Base-by-base conservation (phyloP, 2,113 vertebrate genomes). In the Dissostichus mawsoni region DNA sequence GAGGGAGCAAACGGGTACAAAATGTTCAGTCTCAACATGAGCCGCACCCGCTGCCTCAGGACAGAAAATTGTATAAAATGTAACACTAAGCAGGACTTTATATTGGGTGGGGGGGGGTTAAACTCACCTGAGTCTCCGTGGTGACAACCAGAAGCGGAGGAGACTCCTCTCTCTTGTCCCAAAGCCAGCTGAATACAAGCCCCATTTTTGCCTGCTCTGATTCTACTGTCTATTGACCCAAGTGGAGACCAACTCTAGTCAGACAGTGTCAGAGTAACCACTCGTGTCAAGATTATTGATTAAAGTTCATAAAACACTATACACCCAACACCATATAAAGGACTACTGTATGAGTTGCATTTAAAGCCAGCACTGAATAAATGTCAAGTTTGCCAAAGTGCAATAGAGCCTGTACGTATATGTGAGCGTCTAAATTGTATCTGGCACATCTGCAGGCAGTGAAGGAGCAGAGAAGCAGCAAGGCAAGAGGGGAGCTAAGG, bases 171-270 rank as follows among this genome's bases (percentile, higher is more conserved):
- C 36, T 62, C 16, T 64, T 80, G 50, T 55, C 57, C 75, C 65
- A 77, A 41, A 90, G 71, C 84, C 90, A 86, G 62, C 86, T 90
- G 68, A 91, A 76, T 25, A 82, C 69, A 18, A 81, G 77, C 61
- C 90, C 88, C 86, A 91, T 91, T 50, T 53, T 17, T 41, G 7
- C 68, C 16, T 17, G 6, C 44, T 58, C 14, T 64, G 73, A 74
- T 55, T 20, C 36, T 50, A 61, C 11, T 3, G 45, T 23, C 63
- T 53, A 55, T 7, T n/a, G 47, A 50, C 50, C 36, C 44, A 5
- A 57, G 29, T 41, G 61, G 41, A 10, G 3, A 41, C 17, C 45
- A 53, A 25, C 44, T 61, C 33, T 53, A 8, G 33, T 12, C 65
- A 25, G 68, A 73, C 57, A 3, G 33, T 74, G 41, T 56, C 48